Evolutionary conservation across 2,113 vertebrate genomes (phyloP), one percentile per base, ranked within the genome.

Genomic region (Zosterops japonicus): DNA sequence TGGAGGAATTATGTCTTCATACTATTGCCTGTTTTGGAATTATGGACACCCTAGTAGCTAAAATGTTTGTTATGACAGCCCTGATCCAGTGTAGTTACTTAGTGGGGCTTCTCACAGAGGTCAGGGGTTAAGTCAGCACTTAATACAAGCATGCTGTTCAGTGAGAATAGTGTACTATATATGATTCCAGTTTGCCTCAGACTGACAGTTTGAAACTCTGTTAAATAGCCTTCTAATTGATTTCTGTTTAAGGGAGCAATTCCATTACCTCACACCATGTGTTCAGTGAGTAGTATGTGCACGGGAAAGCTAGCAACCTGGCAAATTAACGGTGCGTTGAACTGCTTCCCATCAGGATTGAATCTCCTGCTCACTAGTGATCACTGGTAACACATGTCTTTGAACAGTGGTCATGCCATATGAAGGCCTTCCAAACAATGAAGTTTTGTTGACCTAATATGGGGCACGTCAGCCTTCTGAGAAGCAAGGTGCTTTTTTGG

Each of bases 1-100:
- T 99, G 90, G 98, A 99, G 90, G 98, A 99, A 89, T 97, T 99
- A 41, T 98, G 98, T 79, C 98, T 99, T 96, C 98, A 98, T 77
- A 98, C 98, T 59, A 97, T 99, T 98, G 97, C 98, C 97, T 71
- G 10, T 21, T 80, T 46, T 74, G 46, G 17, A 87, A 44, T 83
- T 83, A 55, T 2, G 83, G 29, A 39, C 9, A 27, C 36, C 36
- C 46, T 76, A 9, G 36, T 69, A 82, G 8, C 36, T 75, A 15
- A 60, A 70, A 77, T 83, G 5, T 12, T 49, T 49, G 39, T 39
- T 77, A n/a, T 6, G 3, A 27, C 23, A 61, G 27, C 22, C 20
- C n/a, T 44, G 25, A 64, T 76, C 16, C 56, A 31, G 5, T 53
- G 14, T 36, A 52, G 1, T 76, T 47, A 15, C 9, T 41, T 65